These are phyloP conservation scores for Xiphorhynchus elegans DNA, from an alignment of 2,113 vertebrate genomes.

Conservation along the genomic window DNA sequence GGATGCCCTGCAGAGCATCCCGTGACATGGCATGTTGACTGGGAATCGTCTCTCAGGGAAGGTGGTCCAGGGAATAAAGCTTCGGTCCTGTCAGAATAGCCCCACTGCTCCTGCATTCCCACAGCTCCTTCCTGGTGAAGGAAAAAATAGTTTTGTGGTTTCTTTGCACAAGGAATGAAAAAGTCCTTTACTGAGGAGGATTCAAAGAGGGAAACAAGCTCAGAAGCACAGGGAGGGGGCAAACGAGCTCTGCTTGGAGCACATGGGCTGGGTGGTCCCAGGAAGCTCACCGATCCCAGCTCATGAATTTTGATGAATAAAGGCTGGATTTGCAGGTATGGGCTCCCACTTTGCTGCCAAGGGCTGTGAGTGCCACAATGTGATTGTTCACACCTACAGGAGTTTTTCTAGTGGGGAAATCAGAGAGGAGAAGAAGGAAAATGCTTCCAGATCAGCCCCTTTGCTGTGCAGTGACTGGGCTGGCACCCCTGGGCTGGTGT, in stretches of 20 bases:
- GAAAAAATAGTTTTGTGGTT: not conserved
- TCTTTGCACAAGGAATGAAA: not conserved
- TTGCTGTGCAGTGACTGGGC: rapidly evolving
- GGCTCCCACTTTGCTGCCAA: not conserved
- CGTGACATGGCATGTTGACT: rapidly evolving
- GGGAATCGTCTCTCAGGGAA: not conserved
- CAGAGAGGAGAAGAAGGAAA: not conserved
- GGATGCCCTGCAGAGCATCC: not conserved
- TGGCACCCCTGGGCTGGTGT: not conserved
- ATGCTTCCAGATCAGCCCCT: not conserved
- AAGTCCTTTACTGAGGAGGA: not conserved
- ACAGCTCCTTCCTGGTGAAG: not conserved
- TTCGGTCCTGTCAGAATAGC: not conserved
- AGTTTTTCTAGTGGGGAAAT: not conserved
- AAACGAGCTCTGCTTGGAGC: not conserved
- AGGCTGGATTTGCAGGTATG: not conserved
- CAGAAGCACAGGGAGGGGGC: not conserved
- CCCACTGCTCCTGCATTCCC: not conserved
- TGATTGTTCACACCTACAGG: rapidly evolving
- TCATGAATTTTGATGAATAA: not conserved
- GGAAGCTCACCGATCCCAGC: not conserved
- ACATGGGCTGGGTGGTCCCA: not conserved
- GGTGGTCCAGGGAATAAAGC: not conserved
- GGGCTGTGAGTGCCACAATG: rapidly evolving
- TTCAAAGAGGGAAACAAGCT: not conserved